These are phyloP conservation scores for Condylura cristata DNA, from an alignment of 2,113 vertebrate genomes.

Conservation along the genomic window DNA sequence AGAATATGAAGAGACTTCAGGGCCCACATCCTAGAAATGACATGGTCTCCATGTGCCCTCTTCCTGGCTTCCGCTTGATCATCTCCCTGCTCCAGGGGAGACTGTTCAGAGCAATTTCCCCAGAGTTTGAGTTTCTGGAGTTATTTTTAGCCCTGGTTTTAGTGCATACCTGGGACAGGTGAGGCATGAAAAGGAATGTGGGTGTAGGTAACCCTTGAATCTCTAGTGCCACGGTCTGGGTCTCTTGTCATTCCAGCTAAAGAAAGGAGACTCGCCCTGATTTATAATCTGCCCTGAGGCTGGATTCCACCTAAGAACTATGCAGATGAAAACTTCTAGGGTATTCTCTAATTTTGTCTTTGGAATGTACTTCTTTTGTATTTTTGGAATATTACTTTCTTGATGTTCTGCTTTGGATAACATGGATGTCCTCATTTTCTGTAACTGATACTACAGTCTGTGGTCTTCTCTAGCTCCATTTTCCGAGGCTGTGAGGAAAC, in stretches of 20 bases:
- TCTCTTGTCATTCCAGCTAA: conserved; percentile 72
- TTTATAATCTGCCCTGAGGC: conserved; percentile 34
- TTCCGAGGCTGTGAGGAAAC: background rate
- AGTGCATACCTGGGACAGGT: conserved; percentile 84
- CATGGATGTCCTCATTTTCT: conserved; percentile 2
- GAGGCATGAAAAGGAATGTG: conserved; percentile 82
- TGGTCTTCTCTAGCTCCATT: conserved; percentile 3
- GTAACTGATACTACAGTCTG: background rate
- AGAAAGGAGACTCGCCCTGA: conserved; percentile 47
- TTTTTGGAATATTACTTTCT: background rate
- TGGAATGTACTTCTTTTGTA: background rate
- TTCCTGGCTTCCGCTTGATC: background rate
- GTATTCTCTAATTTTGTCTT: background rate
- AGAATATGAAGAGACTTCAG: background rate
- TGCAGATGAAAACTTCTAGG: background rate
- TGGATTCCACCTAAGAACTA: conserved; percentile 28
- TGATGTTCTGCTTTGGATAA: background rate
- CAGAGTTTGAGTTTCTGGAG: conserved; percentile 66
- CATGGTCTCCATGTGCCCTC: background rate
- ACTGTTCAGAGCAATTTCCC: conserved; percentile 19
- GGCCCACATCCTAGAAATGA: background rate
- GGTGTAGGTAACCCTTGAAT: conserved; percentile 80
- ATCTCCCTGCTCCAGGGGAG: background rate
- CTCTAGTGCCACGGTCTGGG: conserved; percentile 59
- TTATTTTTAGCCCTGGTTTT: conserved; percentile 84